These are phyloP conservation scores for Prolemur simus DNA, from an alignment of 2,113 vertebrate genomes.

Conservation along the genomic window DNA sequence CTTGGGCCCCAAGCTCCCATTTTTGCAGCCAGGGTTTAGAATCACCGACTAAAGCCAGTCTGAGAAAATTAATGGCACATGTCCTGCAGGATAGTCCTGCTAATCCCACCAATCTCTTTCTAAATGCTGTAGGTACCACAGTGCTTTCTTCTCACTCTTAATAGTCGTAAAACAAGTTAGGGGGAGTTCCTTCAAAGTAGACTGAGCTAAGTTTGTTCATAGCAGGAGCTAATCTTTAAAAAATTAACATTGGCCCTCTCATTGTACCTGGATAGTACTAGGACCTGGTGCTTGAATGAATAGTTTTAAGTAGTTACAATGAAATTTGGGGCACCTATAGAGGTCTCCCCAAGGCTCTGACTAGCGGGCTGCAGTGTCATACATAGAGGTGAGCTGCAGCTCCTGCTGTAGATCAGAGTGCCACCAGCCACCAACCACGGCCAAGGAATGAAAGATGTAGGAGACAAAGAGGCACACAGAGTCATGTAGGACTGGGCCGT, in stretches of 20 bases:
- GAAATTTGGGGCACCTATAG: not conserved
- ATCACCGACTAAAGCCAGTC: not conserved
- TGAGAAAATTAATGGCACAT: not conserved
- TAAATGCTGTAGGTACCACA: not conserved
- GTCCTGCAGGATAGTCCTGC: not conserved
- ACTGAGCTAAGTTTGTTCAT: not conserved
- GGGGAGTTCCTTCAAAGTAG: not conserved
- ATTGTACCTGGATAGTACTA: not conserved
- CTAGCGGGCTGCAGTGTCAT: conserved; percentile 85
- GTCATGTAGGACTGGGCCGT: conserved; percentile 87
- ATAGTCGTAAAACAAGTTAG: not conserved
- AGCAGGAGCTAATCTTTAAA: not conserved
- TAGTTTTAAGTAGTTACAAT: not conserved
- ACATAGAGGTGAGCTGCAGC: conserved; percentile 87
- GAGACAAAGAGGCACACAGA: conserved; percentile 86
- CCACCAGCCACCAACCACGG: conserved; percentile 86
- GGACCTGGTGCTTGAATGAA: not conserved
- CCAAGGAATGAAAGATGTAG: conserved; percentile 87
- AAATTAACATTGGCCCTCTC: not conserved
- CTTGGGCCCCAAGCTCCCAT: not conserved
- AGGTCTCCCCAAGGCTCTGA: conserved; percentile 70
- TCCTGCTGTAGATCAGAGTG: conserved; percentile 89
- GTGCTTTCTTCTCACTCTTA: not conserved
- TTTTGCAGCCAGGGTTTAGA: not conserved
- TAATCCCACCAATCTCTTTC: not conserved